Conservation (phyloP, 2,113 vertebrate species). For the Lasiurus cinereus region DNA sequence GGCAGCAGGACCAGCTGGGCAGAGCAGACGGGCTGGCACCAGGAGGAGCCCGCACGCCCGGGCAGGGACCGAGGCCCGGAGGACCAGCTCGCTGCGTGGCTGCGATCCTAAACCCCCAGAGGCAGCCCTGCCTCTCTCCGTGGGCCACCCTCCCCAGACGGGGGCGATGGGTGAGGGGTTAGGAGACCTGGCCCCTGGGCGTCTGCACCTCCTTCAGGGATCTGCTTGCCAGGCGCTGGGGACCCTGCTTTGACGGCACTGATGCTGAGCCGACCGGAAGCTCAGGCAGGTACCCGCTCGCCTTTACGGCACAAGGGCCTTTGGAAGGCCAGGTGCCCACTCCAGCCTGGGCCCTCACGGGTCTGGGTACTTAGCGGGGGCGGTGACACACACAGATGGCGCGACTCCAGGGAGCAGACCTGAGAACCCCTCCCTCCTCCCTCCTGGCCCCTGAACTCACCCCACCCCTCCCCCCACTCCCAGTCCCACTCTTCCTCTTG, state of each 20-base stretch:
- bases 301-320: neutral
- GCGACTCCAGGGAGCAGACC: neutral
- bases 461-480: neutral
- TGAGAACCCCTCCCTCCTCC: neutral
- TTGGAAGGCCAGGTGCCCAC: neutral
- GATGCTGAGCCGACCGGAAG: neutral
- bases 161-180: neutral
- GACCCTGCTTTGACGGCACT: neutral
- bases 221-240: neutral
- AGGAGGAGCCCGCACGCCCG: neutral
- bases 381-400: neutral
- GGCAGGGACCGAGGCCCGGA: neutral
- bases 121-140: neutral
- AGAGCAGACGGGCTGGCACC: neutral
- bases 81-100: neutral
- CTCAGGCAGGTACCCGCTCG: neutral
- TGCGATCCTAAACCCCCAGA: neutral
- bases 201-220: neutral
- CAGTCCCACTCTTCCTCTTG: neutral
- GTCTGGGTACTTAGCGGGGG: neutral
- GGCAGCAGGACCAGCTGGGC: neutral
- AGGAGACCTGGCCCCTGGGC: neutral
- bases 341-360: neutral
- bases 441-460: fast-evolving
- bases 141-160: neutral